Evolutionary conservation across 2,888 invertebrate genomes (phyloP).

Genomic region (Lepas anatifera): DNA sequence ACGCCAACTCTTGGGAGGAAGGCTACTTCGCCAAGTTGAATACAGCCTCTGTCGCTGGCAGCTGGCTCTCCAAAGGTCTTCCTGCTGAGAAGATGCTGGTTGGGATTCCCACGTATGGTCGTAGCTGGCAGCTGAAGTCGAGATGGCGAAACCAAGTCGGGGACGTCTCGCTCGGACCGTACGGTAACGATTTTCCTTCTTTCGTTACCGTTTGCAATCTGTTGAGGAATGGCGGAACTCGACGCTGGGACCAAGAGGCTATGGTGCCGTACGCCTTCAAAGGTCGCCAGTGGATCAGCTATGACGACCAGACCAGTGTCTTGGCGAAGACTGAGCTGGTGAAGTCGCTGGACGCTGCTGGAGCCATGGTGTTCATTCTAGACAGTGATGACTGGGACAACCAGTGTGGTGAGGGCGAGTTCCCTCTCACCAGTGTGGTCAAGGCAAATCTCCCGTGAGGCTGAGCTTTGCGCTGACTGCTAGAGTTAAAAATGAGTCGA

Average conservation of each 20-base stretch:
- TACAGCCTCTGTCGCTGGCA: conserved; percentile 28
- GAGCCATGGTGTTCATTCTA: conserved; percentile 71
- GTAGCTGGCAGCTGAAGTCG: conserved; percentile 11
- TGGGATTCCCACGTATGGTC: conserved; percentile 33
- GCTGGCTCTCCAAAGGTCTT: conserved; percentile 30
- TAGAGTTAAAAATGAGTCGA: no score
- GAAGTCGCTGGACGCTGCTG: conserved; percentile 50
- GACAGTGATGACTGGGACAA: conserved; percentile 58
- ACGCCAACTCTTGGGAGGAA: conserved; percentile 24
- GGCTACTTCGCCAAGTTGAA: conserved; percentile 26
- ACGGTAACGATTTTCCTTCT: conserved; percentile 49
- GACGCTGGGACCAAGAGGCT: conserved; percentile 51
- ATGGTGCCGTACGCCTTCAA: conserved; percentile 63
- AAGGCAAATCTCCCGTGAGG: no score
- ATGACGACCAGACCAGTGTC: conserved; percentile 58
- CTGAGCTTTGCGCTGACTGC: no score
- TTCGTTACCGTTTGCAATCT: conserved; percentile 59
- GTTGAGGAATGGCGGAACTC: conserved; percentile 40
- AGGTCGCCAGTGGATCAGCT: conserved; percentile 68
- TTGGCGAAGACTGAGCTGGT: conserved; percentile 49
- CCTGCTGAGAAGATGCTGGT: conserved; percentile 31
- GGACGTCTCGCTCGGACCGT: background rate
- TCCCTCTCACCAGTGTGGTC: conserved; percentile 31
- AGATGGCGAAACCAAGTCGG: background rate
- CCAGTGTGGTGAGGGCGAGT: conserved; percentile 29